Evolutionary conservation across 2,113 vertebrate genomes (phyloP).

Genomic region (Marmota monax): DNA sequence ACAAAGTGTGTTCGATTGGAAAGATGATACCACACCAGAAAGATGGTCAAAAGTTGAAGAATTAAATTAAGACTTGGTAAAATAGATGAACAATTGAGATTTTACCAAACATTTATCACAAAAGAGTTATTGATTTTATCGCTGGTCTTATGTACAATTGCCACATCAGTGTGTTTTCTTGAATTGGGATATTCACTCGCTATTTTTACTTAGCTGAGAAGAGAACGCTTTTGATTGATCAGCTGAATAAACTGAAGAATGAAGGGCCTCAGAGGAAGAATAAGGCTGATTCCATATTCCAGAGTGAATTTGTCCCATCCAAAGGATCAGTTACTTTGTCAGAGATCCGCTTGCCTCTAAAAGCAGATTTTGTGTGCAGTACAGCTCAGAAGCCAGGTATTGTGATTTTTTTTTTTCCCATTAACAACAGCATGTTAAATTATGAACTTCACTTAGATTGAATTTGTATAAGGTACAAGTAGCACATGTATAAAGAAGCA

Average conservation of each 20-base stretch:
- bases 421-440: background rate
- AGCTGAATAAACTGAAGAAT: slow-evolving; percentile 92
- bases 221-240: slow-evolving; percentile 92
- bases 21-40: background rate
- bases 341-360: slow-evolving; percentile 96
- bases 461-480: background rate
- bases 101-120: background rate
- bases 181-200: background rate
- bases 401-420: background rate
- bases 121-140: background rate
- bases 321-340: slow-evolving; percentile 94
- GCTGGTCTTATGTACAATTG: background rate
- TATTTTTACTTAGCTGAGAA: slow-evolving; percentile 90
- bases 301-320: slow-evolving; percentile 87
- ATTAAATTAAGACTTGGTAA: slow-evolving; percentile 12
- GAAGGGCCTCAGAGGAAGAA: slow-evolving; percentile 88
- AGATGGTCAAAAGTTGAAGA: background rate
- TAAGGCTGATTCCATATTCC: slow-evolving; percentile 68
- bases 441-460: background rate
- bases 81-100: background rate
- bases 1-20: background rate
- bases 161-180: background rate
- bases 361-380: slow-evolving; percentile 97
- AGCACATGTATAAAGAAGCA: background rate
- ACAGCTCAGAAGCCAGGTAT: slow-evolving; percentile 94